Conservation (phyloP, 2,888 invertebrate species). For the Melanchra persicariae region DNA sequence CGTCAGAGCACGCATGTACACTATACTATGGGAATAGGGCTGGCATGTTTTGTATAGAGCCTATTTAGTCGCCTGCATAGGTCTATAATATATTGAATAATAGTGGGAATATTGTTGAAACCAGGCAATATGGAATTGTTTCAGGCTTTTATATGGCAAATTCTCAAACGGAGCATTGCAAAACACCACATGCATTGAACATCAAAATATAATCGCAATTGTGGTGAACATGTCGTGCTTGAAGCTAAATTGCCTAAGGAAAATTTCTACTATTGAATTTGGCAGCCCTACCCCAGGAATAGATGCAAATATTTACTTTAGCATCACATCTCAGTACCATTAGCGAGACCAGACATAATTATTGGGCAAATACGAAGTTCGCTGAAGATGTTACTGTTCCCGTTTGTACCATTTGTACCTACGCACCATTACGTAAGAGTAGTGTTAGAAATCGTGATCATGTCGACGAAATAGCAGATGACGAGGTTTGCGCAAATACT, state of each 20-base stretch:
- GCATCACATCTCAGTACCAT: constrained; percentile 52
- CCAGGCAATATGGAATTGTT: background rate
- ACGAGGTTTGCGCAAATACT: background rate
- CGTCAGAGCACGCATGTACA: constrained; percentile 49
- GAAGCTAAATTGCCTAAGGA: background rate
- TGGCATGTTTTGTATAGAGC: constrained; percentile 18
- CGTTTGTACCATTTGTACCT: constrained; percentile 1
- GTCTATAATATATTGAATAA: background rate
- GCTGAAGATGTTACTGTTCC: constrained; percentile 22
- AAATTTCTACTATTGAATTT: background rate
- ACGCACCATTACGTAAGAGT: background rate
- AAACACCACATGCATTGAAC: background rate
- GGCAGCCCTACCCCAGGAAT: constrained; percentile 41
- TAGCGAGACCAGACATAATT: constrained; percentile 58
- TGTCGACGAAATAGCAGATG: background rate
- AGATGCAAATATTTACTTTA: constrained; percentile 56
- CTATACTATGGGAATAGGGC: constrained; percentile 34
- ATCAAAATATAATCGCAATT: background rate
- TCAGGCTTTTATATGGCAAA: background rate
- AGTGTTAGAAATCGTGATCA: constrained; percentile 24
- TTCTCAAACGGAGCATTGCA: background rate
- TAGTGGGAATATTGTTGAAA: background rate
- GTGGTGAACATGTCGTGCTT: background rate
- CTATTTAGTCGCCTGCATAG: background rate
- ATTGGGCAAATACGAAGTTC: constrained; percentile 50